Evolutionary conservation across 2,888 invertebrate species (phyloP).

Genomic region (Coecobrya sp.): DNA sequence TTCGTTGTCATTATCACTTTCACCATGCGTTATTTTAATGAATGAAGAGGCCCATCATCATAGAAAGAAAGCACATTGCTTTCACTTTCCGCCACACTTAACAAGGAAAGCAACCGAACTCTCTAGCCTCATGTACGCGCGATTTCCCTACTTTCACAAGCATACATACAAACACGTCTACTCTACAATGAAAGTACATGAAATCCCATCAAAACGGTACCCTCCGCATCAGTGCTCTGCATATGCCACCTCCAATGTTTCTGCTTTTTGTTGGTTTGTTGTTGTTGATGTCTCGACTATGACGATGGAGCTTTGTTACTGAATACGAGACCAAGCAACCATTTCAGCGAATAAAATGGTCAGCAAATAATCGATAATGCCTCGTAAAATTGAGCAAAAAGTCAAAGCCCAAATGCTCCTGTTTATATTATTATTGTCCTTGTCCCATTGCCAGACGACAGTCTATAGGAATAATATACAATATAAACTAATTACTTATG

Average conservation of each 20-base stretch:
- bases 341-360: conserved; percentile 21
- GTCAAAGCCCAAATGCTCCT: conserved; percentile 59
- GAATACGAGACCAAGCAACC: conserved; percentile 74
- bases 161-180: neutral
- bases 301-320: conserved; percentile 24
- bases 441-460: neutral
- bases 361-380: conserved; percentile 41
- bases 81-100: conserved; percentile 22
- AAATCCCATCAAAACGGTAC: conserved; percentile 66
- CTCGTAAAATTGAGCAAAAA: conserved; percentile 27
- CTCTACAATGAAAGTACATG: conserved; percentile 71
- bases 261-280: neutral
- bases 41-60: neutral
- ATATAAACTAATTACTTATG: neutral
- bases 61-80: conserved; percentile 38
- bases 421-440: neutral
- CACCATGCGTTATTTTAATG: neutral
- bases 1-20: neutral
- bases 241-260: neutral
- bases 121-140: conserved; percentile 3
- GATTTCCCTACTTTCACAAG: neutral
- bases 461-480: neutral
- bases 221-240: neutral
- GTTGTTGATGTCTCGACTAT: conserved; percentile 6
- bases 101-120: neutral